A percentile compares a stretch with the other conserved stretches of the same genome.
Evolutionary conservation across 2,113 vertebrate genomes (phyloP).

Genomic region (Anarrhichthys ocellatus): DNA sequence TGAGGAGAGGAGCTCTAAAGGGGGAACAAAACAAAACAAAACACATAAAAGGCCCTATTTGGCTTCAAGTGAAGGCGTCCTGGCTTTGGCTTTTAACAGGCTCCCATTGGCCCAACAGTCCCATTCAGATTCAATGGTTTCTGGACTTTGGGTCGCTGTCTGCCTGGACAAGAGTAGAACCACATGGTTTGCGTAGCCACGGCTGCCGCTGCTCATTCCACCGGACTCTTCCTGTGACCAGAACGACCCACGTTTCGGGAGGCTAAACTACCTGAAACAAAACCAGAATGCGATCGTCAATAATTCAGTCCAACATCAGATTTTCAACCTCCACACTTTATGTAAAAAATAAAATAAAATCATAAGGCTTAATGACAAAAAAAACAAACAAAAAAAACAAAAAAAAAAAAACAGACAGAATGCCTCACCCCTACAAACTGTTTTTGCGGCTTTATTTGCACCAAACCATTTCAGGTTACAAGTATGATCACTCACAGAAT

Average conservation of each 20-base stretch:
- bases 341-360: not conserved
- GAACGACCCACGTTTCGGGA: conserved; percentile 88
- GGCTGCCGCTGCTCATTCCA: conserved; percentile 83
- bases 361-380: conserved; percentile 4
- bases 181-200: conserved; percentile 21
- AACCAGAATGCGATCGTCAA: conserved; percentile 34
- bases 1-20: conserved; percentile 32
- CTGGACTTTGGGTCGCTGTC: conserved; percentile 50
- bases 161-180: conserved; percentile 50
- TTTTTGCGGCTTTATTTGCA: conserved; percentile 19
- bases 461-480: not conserved
- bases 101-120: conserved; percentile 54
- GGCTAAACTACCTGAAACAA: conserved; percentile 87
- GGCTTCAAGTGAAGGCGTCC: conserved; percentile 79
- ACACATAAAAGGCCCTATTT: conserved; percentile 73
- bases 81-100: conserved; percentile 76
- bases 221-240: conserved; percentile 87
- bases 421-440: not conserved
- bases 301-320: not conserved
- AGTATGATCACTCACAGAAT: not conserved
- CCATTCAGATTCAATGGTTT: conserved; percentile 45
- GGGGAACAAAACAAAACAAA: not conserved
- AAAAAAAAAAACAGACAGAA: not conserved
- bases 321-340: not conserved
- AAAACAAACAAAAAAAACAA: too few species aligned